Evolutionary conservation across 2,113 vertebrate species (phyloP).

Genomic region (Furnarius figulus): DNA sequence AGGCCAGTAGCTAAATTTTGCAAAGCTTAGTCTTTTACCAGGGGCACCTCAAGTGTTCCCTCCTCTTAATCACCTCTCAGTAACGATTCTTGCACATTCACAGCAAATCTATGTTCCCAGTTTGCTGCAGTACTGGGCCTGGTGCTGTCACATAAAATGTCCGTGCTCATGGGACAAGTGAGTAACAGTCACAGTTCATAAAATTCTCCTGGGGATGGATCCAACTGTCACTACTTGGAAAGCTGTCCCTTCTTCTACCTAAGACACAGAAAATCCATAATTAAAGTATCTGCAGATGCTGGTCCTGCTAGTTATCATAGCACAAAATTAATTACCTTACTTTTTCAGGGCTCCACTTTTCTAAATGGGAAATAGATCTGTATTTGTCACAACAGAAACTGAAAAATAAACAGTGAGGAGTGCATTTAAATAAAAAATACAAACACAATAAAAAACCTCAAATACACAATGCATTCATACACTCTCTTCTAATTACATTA

Average conservation of each 20-base stretch:
- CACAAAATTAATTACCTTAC: neutral
- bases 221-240: neutral
- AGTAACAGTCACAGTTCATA: neutral
- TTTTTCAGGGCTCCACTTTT: neutral
- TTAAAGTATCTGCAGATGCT: neutral
- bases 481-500: neutral
- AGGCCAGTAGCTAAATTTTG: neutral
- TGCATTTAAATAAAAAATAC: too few relatives aligned
- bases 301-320: neutral
- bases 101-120: fast-evolving
- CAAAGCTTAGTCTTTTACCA: neutral
- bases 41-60: neutral
- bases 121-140: neutral
- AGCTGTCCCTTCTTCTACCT: neutral
- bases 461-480: neutral
- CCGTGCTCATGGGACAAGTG: neutral
- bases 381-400: neutral
- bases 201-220: neutral
- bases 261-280: neutral
- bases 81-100: neutral
- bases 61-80: neutral
- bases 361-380: neutral
- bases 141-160: neutral
- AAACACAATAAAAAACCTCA: neutral
- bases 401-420: neutral